phyloP scores from a whole-genome alignment of 2,888 invertebrate species.

The Drosophila algonquin region DNA sequence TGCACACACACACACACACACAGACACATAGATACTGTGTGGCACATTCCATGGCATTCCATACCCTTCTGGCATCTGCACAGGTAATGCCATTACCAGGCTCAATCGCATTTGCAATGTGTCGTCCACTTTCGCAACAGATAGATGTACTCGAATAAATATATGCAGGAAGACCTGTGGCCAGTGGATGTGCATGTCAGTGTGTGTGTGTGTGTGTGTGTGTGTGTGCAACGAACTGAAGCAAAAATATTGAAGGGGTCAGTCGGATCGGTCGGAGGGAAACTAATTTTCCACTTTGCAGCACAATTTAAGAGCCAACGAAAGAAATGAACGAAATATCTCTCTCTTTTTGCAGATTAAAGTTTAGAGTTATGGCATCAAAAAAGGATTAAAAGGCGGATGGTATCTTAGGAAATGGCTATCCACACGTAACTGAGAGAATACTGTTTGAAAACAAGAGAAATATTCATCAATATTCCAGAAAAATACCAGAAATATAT shows the following conservation, averaged over 20 bases:
- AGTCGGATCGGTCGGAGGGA: constrained; percentile 21
- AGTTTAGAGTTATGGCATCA: neutral
- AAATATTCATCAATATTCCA: too few species aligned
- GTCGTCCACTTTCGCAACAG: neutral
- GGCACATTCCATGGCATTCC: too few species aligned
- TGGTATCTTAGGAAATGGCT: neutral
- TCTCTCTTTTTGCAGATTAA: neutral
- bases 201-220: too few species aligned
- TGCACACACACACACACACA: constrained; percentile 32
- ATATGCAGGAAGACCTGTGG: constrained; percentile 19
- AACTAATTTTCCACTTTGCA: constrained; percentile 81
- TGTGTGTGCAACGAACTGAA: neutral
- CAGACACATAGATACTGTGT: too few species aligned
- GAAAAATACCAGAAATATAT: too few species aligned
- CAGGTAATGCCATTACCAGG: constrained; percentile 67
- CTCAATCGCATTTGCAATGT: constrained; percentile 59
- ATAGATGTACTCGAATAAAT: constrained; percentile 11
- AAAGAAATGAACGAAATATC: too few species aligned
- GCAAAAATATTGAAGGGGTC: neutral
- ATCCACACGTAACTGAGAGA: too few species aligned
- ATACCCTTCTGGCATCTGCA: constrained; percentile 11
- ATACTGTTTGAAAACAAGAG: neutral
- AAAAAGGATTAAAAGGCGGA: neutral
- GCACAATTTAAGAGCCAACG: constrained; percentile 70
- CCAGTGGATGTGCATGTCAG: neutral